Evolutionary conservation across 2,113 vertebrate genomes (phyloP).

Genomic region (Megaptera novaeangliae): DNA sequence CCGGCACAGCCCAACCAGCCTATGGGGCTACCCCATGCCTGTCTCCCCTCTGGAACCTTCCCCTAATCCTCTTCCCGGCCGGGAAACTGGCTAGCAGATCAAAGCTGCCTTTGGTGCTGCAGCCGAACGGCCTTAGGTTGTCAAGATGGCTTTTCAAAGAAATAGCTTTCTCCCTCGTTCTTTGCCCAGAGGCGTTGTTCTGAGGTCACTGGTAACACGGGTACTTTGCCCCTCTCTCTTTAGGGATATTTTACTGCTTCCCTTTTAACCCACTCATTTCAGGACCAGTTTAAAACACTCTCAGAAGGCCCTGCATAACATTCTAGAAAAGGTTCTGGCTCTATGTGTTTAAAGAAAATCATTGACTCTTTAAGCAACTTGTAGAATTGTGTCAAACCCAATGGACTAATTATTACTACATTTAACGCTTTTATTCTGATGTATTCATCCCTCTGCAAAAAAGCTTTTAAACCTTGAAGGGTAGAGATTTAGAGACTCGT

Average conservation of each 20-base stretch:
- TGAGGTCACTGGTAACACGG: background rate
- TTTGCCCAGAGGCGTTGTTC: background rate
- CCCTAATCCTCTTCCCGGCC: background rate
- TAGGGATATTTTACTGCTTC: background rate
- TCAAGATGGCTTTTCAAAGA: conserved; percentile 51
- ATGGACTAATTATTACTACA: background rate
- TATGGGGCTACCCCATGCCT: background rate
- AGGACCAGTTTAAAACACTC: background rate
- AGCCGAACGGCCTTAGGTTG: background rate
- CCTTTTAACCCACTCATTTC: background rate
- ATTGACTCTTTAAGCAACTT: background rate
- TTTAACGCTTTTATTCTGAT: background rate
- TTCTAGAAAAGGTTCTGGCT: background rate
- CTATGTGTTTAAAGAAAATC: background rate
- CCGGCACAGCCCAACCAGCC: background rate
- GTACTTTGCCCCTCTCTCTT: fast-evolving
- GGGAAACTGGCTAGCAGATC: conserved; percentile 32
- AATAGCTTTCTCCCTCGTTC: background rate
- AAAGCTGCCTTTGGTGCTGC: conserved; percentile 27
- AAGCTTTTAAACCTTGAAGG: background rate
- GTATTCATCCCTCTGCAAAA: background rate
- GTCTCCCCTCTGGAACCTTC: background rate
- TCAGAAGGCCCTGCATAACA: background rate
- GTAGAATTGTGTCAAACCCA: background rate
- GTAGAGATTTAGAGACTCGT: background rate